Conservation (phyloP, 2,888 invertebrate genomes). For the Chesias legatella region DNA sequence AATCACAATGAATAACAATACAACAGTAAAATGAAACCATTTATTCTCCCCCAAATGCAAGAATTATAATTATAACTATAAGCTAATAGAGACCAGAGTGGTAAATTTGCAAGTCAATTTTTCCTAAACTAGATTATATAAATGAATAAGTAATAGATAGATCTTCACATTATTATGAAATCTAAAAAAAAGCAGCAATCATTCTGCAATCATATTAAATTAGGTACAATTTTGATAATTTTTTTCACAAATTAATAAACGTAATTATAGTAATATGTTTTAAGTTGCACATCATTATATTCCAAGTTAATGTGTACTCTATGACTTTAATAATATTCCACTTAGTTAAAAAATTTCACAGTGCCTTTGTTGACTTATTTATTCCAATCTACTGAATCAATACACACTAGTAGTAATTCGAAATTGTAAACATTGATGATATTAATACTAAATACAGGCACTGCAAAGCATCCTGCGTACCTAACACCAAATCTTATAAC, state of each 20-base stretch:
- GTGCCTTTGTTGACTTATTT: background rate
- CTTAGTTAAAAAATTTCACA: no score
- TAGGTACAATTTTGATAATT: no score
- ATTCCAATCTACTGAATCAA: background rate
- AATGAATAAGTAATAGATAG: no score
- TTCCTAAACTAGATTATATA: no score
- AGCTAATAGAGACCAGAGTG: slow-evolving; percentile 13
- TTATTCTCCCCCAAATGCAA: slow-evolving; percentile 31
- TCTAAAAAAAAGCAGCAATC: no score
- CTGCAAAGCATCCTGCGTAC: slow-evolving; percentile 2
- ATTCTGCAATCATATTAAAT: no score
- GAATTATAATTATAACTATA: slow-evolving; percentile 17
- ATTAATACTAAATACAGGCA: slow-evolving; percentile 1
- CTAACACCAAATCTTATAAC: slow-evolving; percentile 1
- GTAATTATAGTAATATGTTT: no score
- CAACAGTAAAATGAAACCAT: slow-evolving; percentile 14
- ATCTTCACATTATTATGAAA: no score
- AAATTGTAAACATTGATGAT: slow-evolving; percentile 1
- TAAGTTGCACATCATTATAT: no score
- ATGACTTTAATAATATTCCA: no score
- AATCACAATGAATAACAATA: background rate
- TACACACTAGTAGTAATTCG: background rate
- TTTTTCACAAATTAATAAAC: no score
- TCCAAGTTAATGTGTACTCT: no score
- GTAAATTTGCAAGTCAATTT: slow-evolving; percentile 4